A percentile compares a stretch with the other conserved stretches of the same genome.
These are phyloP conservation scores for Aphrophora alni DNA, from an alignment of 2,888 invertebrate species.

Conservation along the genomic window DNA sequence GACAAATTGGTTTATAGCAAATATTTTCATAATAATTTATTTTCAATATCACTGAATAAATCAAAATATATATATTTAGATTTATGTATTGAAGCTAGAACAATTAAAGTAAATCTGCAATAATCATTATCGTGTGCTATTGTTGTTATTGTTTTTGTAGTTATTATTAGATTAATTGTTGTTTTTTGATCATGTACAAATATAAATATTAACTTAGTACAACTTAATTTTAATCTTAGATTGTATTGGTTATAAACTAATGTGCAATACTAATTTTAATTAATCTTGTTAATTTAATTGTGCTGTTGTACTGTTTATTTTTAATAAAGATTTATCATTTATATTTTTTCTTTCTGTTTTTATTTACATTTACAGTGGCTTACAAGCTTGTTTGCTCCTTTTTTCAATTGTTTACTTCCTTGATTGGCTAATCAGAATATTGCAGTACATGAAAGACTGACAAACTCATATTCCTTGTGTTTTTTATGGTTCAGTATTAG, in stretches of 20 bases:
- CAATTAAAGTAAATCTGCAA: background rate
- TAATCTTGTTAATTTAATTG: background rate
- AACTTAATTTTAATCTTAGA: background rate
- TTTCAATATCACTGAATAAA: background rate
- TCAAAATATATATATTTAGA: background rate
- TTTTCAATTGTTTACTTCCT: slow-evolving; percentile 2
- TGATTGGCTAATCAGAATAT: background rate
- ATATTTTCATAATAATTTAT: background rate
- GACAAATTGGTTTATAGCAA: too few relatives aligned
- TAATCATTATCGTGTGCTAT: background rate
- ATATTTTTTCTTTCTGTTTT: background rate
- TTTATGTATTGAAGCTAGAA: background rate
- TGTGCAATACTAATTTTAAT: background rate
- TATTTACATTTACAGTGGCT: slow-evolving; percentile 2
- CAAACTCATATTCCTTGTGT: background rate
- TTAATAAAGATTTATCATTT: background rate
- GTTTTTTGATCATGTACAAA: background rate
- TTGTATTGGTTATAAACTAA: background rate
- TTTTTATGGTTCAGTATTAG: background rate
- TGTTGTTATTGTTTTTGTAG: background rate
- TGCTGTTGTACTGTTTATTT: background rate
- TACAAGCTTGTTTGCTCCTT: slow-evolving; percentile 1
- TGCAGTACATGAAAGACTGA: slow-evolving; percentile 2
- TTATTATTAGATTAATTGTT: background rate
- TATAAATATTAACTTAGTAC: background rate